These are phyloP conservation scores for Xylota sylvarum DNA, from an alignment of 2,888 invertebrate genomes.

Conservation along the genomic window DNA sequence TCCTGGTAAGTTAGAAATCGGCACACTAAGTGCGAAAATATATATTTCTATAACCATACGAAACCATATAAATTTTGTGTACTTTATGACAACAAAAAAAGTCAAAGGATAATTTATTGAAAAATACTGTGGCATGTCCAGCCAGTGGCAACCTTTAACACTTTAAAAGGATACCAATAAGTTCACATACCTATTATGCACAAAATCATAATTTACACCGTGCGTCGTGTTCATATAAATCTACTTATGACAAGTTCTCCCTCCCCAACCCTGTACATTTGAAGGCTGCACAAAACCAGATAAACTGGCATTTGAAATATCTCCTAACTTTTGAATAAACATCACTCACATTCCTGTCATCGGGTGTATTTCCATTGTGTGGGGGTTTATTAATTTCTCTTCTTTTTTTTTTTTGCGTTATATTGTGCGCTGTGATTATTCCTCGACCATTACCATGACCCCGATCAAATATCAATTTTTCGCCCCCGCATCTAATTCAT, in stretches of 20 bases:
- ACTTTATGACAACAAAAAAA: no score
- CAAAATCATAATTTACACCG: not conserved
- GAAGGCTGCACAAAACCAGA: not conserved
- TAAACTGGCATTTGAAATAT: conserved; percentile 2
- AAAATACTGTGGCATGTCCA: no score
- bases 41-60: no score
- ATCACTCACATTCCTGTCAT: conserved; percentile 33
- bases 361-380: not conserved
- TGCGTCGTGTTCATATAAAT: conserved; percentile 1
- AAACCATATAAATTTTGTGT: no score
- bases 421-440: conserved; percentile 15
- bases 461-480: conserved; percentile 53
- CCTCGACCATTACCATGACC: conserved; percentile 2
- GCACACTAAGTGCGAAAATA: no score
- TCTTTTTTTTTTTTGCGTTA: not conserved
- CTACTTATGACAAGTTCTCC: not conserved
- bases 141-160: no score
- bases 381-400: conserved; percentile 1
- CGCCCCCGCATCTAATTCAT: conserved; percentile 48
- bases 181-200: not conserved
- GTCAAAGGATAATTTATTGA: no score
- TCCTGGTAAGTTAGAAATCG: no score
- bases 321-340: conserved; percentile 27
- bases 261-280: not conserved
- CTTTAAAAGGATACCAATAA: no score